phyloP scores from a whole-genome alignment of 2,888 invertebrate genomes.

The Nebria brevicollis region DNA sequence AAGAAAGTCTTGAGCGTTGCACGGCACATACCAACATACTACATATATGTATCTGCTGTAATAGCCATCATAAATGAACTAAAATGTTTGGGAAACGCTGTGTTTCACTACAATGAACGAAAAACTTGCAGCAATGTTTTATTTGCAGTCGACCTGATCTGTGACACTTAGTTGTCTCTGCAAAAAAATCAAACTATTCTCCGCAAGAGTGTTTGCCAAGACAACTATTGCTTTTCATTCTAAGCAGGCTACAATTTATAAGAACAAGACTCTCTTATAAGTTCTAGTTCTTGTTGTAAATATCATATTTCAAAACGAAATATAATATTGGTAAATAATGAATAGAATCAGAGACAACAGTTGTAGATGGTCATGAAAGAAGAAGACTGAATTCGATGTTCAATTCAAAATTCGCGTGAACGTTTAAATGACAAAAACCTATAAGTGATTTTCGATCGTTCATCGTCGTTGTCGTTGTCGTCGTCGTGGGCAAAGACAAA shows the following conservation, averaged over 20 bases:
- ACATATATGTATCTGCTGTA: no score
- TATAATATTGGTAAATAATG: no score
- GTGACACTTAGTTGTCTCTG: conserved; percentile 31
- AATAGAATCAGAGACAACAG: no score
- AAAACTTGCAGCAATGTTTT: conserved; percentile 42
- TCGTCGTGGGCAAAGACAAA: conserved; percentile 34
- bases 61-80: no score
- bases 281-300: no score
- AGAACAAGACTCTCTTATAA: no score
- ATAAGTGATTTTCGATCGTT: not conserved
- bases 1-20: conserved; percentile 15
- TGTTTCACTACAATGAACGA: not conserved
- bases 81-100: conserved; percentile 31
- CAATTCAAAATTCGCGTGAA: not conserved
- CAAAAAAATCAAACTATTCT: conserved; percentile 38
- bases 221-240: no score
- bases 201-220: conserved; percentile 8
- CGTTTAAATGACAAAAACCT: conserved; percentile 35
- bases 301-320: no score
- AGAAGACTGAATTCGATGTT: not conserved
- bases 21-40: not conserved
- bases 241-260: no score
- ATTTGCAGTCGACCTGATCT: conserved; percentile 39
- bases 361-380: no score
- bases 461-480: conserved; percentile 34